phyloP scores from a whole-genome alignment of 2,888 invertebrate species.

The Trisateles emortualis region DNA sequence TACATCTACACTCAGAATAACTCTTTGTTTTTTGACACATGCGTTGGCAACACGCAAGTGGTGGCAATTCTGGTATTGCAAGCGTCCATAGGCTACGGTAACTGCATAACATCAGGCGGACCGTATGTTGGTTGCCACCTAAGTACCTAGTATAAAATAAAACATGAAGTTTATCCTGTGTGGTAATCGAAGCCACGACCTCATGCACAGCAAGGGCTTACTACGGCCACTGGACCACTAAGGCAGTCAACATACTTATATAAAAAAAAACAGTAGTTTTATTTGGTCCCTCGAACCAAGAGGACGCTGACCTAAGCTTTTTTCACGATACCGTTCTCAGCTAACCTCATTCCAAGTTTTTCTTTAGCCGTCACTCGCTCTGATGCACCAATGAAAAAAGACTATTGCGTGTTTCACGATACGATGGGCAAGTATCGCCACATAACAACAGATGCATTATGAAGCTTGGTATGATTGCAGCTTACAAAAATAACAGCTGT shows the following conservation, averaged over 20 bases:
- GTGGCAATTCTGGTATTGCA: too few relatives aligned
- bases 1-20: too few relatives aligned
- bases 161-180: too few relatives aligned
- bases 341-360: conserved; percentile 74
- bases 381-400: conserved; percentile 71
- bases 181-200: too few relatives aligned
- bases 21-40: too few relatives aligned
- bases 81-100: too few relatives aligned
- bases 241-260: background rate
- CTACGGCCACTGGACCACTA: too few relatives aligned
- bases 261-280: background rate
- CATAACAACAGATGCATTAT: conserved; percentile 69
- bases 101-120: too few relatives aligned
- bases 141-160: too few relatives aligned
- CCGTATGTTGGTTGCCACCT: too few relatives aligned
- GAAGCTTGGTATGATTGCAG: conserved; percentile 40
- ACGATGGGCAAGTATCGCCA: conserved; percentile 53
- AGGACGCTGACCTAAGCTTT: conserved; percentile 60
- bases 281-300: conserved; percentile 27
- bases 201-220: too few relatives aligned
- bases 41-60: too few relatives aligned
- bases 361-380: conserved; percentile 67
- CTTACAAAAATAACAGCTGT: background rate
- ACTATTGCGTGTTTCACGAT: conserved; percentile 69
- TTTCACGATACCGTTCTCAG: conserved; percentile 62